Conservation (phyloP, 2,797 vertebrate genomes). For the Anguilla anguilla region DNA sequence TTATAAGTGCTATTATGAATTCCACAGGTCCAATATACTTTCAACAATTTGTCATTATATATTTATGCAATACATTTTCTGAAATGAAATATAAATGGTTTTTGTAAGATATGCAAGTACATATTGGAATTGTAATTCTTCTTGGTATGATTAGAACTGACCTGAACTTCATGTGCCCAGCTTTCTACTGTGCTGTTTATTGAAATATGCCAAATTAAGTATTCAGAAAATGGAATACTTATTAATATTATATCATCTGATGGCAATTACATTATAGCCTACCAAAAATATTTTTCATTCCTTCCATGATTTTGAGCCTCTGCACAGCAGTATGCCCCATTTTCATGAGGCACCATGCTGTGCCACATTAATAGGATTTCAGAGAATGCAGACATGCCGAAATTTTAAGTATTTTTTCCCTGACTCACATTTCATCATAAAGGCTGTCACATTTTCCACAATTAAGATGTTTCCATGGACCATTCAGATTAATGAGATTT, state of each 20-base stretch:
- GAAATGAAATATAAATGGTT: too few relatives aligned
- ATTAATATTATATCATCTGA: background rate
- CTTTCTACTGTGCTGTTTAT: background rate
- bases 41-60: too few relatives aligned
- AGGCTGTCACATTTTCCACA: background rate
- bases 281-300: constrained; percentile 3
- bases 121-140: too few relatives aligned
- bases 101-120: too few relatives aligned
- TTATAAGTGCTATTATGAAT: too few relatives aligned
- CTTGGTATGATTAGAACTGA: background rate
- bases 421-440: background rate
- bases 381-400: background rate
- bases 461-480: background rate
- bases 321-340: background rate
- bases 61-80: too few relatives aligned
- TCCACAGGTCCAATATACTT: too few relatives aligned
- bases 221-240: background rate
- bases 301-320: constrained; percentile 16
- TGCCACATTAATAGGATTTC: background rate
- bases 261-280: background rate
- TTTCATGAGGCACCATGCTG: background rate
- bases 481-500: background rate
- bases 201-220: background rate
- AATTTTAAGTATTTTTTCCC: background rate
- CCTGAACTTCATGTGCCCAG: background rate